Conservation (phyloP, 2,113 vertebrate species). For the Pyxicephalus adspersus region DNA sequence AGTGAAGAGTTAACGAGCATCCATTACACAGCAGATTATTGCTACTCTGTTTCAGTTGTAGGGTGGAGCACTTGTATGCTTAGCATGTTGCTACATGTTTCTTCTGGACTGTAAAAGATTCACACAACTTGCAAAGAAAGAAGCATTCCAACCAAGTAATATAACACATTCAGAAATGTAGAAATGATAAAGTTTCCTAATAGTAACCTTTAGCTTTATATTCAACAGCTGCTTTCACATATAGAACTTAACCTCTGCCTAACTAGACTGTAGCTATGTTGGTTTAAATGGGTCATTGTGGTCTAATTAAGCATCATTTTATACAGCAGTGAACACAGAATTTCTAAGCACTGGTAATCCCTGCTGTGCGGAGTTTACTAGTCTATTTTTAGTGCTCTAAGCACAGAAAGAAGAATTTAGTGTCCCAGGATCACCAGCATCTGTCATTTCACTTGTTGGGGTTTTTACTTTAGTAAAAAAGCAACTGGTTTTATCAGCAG, state of each 20-base stretch:
- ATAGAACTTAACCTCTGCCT: too few relatives aligned
- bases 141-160: neutral
- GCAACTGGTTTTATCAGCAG: neutral
- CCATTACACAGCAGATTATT: conserved; percentile 37
- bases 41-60: conserved; percentile 58
- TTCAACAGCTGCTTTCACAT: too few relatives aligned
- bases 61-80: conserved; percentile 57
- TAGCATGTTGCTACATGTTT: conserved; percentile 59
- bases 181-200: too few relatives aligned
- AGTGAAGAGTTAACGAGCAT: conserved; percentile 7
- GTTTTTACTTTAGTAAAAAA: neutral
- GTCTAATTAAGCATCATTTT: neutral
- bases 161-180: neutral
- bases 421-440: neutral
- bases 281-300: neutral
- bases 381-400: conserved; percentile 16
- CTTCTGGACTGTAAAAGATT: conserved; percentile 49
- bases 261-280: neutral
- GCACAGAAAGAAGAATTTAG: neutral
- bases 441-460: neutral
- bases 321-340: neutral
- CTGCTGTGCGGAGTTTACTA: conserved; percentile 5
- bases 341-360: conserved; percentile 1
- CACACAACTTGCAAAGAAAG: conserved; percentile 27
- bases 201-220: too few relatives aligned